A percentile compares a stretch with the other conserved stretches of the same genome.
These are phyloP conservation scores for Psophia crepitans DNA, from an alignment of 2,113 vertebrate genomes.

Conservation along the genomic window DNA sequence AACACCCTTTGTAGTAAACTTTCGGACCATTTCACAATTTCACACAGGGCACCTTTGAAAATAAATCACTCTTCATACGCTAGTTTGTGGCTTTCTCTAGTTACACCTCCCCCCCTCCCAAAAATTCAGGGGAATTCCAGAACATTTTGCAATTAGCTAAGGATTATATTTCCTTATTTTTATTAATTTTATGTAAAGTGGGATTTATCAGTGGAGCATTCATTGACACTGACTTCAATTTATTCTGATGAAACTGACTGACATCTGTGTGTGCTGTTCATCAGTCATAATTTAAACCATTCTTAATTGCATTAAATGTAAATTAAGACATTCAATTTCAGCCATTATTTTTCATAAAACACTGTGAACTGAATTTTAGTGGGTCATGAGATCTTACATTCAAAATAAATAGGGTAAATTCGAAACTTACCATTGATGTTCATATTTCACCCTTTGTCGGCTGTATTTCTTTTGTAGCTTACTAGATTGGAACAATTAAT, in stretches of 20 bases:
- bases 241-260: constrained; percentile 92
- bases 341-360: constrained; percentile 98
- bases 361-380: constrained; percentile 95
- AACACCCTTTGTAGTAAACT: background rate
- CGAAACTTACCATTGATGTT: constrained; percentile 78
- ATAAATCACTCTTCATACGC: background rate
- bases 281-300: constrained; percentile 97
- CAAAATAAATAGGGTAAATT: constrained; percentile 82
- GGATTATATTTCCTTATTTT: constrained; percentile 89
- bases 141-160: constrained; percentile 84
- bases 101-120: background rate
- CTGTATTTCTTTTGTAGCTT: constrained; percentile 76
- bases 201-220: constrained; percentile 84
- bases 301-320: constrained; percentile 99
- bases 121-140: constrained; percentile 82
- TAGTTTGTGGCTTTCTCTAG: constrained; percentile 32
- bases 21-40: background rate
- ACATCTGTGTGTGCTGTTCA: constrained; percentile 91
- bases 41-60: constrained; percentile 4
- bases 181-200: constrained; percentile 90
- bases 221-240: constrained; percentile 84
- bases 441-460: constrained; percentile 84
- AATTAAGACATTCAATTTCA: constrained; percentile 99
- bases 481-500: constrained; percentile 81
- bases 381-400: constrained; percentile 89